Percentiles rank a stretch among this genome's conserved stretches.
These are phyloP conservation scores for Scortum barcoo DNA, from an alignment of 2,113 vertebrate species.

Conservation along the genomic window DNA sequence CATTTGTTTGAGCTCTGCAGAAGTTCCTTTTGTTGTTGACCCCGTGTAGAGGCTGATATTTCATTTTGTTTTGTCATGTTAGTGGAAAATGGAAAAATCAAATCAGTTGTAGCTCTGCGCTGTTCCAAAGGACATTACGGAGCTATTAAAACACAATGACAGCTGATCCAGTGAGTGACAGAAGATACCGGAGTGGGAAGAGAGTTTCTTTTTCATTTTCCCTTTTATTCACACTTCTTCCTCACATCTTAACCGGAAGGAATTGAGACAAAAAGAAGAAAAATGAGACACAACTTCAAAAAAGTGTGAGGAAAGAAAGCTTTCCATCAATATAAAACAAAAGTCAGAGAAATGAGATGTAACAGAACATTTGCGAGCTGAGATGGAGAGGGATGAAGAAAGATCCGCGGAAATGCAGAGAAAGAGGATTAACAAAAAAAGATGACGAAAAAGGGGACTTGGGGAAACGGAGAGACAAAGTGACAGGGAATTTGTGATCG, in stretches of 20 bases:
- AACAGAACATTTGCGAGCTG: background rate
- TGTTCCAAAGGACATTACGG: background rate
- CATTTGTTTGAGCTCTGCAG: background rate
- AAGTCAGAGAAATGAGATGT: background rate
- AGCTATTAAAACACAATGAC: background rate
- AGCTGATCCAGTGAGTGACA: background rate
- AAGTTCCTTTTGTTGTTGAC: background rate
- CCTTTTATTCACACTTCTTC: background rate
- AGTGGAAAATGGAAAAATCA: background rate
- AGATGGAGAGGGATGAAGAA: background rate
- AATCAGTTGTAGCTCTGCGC: background rate
- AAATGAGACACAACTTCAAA: background rate
- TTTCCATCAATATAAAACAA: background rate
- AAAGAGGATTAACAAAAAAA: background rate
- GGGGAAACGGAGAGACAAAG: background rate
- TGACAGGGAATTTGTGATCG: background rate
- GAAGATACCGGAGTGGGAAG: background rate
- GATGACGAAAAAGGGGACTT: too few relatives aligned
- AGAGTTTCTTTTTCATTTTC: background rate
- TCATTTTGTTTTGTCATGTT: background rate
- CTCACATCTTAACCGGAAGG: background rate
- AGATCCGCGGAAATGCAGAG: background rate
- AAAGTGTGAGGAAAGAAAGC: background rate
- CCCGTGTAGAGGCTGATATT: background rate
- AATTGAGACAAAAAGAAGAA: background rate